Percentiles rank a stretch among this genome's conserved stretches.
Evolutionary conservation across 2,113 vertebrate genomes (phyloP).

Genomic region (Oncorhynchus kisutch): DNA sequence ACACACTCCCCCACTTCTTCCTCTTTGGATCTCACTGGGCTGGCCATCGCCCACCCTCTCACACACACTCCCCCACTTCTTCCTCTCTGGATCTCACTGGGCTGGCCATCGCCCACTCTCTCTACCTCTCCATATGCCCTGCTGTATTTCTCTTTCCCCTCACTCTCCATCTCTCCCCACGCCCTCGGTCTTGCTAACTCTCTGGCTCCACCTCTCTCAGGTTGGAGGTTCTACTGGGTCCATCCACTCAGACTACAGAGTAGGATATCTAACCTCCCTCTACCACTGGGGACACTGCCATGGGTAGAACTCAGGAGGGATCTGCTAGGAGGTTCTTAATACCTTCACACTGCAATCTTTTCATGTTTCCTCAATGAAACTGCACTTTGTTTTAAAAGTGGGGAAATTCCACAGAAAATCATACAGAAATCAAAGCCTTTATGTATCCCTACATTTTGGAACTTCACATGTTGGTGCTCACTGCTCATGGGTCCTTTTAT

Average conservation of each 20-base stretch:
- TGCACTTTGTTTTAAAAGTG: not conserved
- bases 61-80: no score
- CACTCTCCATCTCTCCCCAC: no score
- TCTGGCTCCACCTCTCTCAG: not conserved
- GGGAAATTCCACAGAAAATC: not conserved
- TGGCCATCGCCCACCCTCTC: not conserved
- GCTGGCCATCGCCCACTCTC: not conserved
- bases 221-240: not conserved
- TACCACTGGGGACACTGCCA: not conserved
- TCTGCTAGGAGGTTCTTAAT: not conserved
- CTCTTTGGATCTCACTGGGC: no score
- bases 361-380: not conserved
- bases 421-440: no score
- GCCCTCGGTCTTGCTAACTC: not conserved
- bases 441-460: no score
- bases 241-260: not conserved
- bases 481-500: no score
- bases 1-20: no score
- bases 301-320: no score
- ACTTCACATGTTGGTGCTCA: no score
- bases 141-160: no score
- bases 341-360: no score
- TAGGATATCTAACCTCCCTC: not conserved
- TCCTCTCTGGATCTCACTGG: no score
- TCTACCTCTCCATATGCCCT: not conserved